Percentiles rank a stretch among this genome's conserved stretches.
These are phyloP conservation scores for Thaleichthys pacificus DNA, from an alignment of 2,797 vertebrate species.

Conservation along the genomic window DNA sequence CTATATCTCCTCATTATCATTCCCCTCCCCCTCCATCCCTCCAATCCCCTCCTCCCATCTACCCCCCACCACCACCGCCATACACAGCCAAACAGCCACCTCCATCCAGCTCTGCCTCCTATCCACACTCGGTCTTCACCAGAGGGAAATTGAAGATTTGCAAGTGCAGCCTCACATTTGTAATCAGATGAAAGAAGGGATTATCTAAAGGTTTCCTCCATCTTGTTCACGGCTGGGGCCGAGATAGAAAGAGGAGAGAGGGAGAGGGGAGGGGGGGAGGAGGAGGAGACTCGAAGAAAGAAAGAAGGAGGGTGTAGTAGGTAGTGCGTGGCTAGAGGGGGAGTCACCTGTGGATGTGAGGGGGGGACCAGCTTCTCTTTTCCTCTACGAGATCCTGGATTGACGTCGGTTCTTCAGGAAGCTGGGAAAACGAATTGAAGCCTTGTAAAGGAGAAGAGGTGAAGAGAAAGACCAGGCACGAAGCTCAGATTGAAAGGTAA, in stretches of 20 bases:
- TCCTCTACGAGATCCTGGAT: constrained; percentile 32
- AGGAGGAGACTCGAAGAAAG: constrained; percentile 29
- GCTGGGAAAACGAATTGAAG: constrained; percentile 25
- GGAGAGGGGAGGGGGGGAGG: constrained; percentile 32
- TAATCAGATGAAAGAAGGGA: constrained; percentile 68
- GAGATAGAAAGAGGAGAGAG: constrained; percentile 33
- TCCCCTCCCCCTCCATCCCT: constrained; percentile 46
- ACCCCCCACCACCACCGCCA: constrained; percentile 5
- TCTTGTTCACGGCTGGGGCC: constrained; percentile 57
- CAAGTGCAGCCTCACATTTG: constrained; percentile 58
- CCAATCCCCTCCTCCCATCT: constrained; percentile 33
- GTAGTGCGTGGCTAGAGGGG: constrained; percentile 31
- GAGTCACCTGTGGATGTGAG: constrained; percentile 67
- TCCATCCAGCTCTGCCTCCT: constrained; percentile 15
- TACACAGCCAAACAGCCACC: constrained; percentile 46
- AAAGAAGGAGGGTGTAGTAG: constrained; percentile 18
- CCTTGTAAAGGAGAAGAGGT: not conserved
- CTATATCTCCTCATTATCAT: constrained; percentile 42
- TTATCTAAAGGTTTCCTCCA: constrained; percentile 67
- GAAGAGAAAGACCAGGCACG: constrained; percentile 5
- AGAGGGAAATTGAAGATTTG: constrained; percentile 65
- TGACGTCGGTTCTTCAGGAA: constrained; percentile 38
- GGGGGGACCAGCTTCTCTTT: constrained; percentile 22
- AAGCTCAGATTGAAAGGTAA: constrained; percentile 23
- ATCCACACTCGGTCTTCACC: constrained; percentile 10